phyloP scores from a whole-genome alignment of 2,888 invertebrate genomes.

The Masnerella sp. region DNA sequence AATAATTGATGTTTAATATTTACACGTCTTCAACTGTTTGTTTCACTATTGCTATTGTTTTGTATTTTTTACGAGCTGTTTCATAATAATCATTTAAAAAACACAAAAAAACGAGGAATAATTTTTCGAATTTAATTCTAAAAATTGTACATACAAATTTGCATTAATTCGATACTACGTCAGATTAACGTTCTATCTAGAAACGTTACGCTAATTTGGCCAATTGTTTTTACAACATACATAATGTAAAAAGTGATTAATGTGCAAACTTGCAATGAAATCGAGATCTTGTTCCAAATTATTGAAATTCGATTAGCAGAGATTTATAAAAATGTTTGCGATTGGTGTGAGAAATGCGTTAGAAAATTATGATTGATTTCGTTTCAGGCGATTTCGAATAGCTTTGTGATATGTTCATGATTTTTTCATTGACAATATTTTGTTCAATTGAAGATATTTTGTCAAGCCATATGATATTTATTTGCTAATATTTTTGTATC shows the following conservation, averaged over 20 bases:
- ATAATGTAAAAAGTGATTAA: constrained; percentile 40
- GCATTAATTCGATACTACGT: constrained; percentile 18
- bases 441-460: too few relatives aligned
- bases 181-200: constrained; percentile 13
- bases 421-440: neutral
- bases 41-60: constrained; percentile 54
- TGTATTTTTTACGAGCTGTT: constrained; percentile 56
- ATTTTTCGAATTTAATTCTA: constrained; percentile 25
- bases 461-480: too few relatives aligned
- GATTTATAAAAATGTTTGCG: constrained; percentile 72
- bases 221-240: constrained; percentile 16
- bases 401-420: neutral
- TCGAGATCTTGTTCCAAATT: constrained; percentile 43
- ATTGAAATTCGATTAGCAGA: constrained; percentile 62
- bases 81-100: constrained; percentile 41
- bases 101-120: constrained; percentile 9
- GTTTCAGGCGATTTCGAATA: constrained; percentile 34
- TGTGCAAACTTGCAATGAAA: constrained; percentile 43
- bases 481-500: too few relatives aligned
- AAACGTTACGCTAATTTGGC: constrained; percentile 22
- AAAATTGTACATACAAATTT: constrained; percentile 30
- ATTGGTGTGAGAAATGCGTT: constrained; percentile 39
- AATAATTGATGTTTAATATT: constrained; percentile 50
- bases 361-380: constrained; percentile 26
- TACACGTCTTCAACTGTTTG: constrained; percentile 38